Evolutionary conservation across 2,888 invertebrate genomes (phyloP).

Genomic region (Rhagonycha fulva): DNA sequence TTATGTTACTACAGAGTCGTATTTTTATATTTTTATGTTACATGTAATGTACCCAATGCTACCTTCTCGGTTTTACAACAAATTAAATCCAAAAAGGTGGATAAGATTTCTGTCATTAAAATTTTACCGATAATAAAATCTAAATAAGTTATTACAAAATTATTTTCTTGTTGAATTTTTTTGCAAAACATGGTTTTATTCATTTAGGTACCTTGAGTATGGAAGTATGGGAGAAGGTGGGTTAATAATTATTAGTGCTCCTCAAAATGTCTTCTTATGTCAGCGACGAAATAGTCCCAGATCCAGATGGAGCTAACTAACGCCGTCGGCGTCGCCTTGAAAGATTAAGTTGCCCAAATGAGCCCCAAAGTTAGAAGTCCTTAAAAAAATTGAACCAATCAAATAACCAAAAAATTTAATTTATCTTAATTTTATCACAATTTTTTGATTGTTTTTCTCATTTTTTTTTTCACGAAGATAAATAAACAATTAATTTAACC

Average conservation of each 20-base stretch:
- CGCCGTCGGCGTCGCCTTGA: no score
- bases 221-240: not conserved
- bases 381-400: no score
- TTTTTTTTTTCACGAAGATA: no score
- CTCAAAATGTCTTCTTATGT: no score
- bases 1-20: conserved; percentile 4
- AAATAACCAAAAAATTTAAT: no score
- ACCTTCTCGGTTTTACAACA: not conserved
- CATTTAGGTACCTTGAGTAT: not conserved
- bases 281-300: no score
- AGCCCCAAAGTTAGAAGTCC: no score
- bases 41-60: not conserved
- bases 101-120: not conserved
- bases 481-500: no score
- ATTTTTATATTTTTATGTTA: conserved; percentile 11
- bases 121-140: not conserved
- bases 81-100: not conserved
- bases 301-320: no score
- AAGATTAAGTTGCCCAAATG: no score
- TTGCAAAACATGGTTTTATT: not conserved
- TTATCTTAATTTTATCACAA: no score
- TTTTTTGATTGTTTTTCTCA: no score
- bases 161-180: not conserved
- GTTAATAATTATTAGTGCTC: not conserved
- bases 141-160: not conserved